Evolutionary conservation across 2,888 invertebrate species (phyloP), one percentile per base, ranked within the genome.

Genomic region (Biston betularia): DNA sequence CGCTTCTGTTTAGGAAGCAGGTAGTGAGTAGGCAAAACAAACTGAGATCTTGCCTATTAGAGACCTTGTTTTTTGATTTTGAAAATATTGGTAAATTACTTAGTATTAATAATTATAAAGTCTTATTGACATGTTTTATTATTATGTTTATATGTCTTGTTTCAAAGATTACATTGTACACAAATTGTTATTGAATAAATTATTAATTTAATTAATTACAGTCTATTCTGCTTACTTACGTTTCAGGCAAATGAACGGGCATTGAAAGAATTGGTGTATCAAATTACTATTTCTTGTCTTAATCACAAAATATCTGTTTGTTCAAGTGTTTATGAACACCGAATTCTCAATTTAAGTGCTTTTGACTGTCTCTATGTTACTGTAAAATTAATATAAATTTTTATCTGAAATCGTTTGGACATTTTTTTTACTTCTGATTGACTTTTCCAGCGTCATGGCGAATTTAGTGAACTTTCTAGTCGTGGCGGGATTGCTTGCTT

Each of bases 401-500:
- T 34, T 42, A 48, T 63, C 15, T n/a, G 15, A 44, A 44, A 35
- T 33, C 12, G 44, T 34, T 35, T 35, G 14, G 44, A 46, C 33
- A 7, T 10, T 60, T 60, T 15, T 15, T 50, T n/a, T 42, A 42
- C 42, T 14, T 38, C 24, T 24, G 38, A 34, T 58, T 55, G 24
- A 35, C 50, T 44, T 53, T 14, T 57, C 66, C 68, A 86, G 85
- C 72, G 76, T 40, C 63, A 90, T 89, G 89, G 67, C 73, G 9
- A 67, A 73, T 33, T 50, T 83, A 12, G 62, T 72, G 15, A 79
- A 77, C 67, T 68, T 89, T 71, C 72, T 80, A 3, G 24, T 86
- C 6, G 46, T 91, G 46, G 77, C 81, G 79, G 84, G 81, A 12
- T 58, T 90, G 1, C 55, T 86, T 34, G 79, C 82, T 5, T 12